Conservation (phyloP, 2,888 invertebrate species). For the Mycalesis mineus region DNA sequence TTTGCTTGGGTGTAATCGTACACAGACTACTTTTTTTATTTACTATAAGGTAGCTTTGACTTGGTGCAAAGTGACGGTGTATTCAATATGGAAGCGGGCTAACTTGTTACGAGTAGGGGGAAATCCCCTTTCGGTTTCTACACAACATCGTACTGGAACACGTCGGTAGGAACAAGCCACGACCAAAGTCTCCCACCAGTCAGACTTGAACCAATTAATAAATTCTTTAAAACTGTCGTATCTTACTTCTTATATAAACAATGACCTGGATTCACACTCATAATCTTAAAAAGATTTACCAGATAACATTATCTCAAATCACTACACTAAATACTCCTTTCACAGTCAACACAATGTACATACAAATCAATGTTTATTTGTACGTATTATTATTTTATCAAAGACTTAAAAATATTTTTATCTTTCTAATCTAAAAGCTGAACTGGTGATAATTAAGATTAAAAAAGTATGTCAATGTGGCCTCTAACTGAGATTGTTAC, state of each 20-base stretch:
- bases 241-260: background rate
- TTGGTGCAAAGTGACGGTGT: no score
- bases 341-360: background rate
- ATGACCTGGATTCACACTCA: background rate
- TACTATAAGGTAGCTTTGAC: no score
- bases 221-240: background rate
- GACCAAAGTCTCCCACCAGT: no score
- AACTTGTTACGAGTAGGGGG: no score
- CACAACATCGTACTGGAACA: no score
- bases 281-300: background rate
- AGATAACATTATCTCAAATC: conserved; percentile 3
- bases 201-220: no score
- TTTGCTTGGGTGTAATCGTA: no score
- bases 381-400: background rate
- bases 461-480: background rate
- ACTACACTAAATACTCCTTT: background rate
- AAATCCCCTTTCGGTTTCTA: no score
- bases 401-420: background rate
- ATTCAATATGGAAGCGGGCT: no score
- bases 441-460: background rate
- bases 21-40: no score
- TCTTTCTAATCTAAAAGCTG: background rate
- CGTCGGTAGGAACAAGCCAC: no score
- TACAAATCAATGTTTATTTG: background rate
- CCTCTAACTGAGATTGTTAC: background rate